Evolutionary conservation across 2,888 invertebrate species (phyloP), one percentile per base, ranked within the genome.

Genomic region (Athripsodes cinereus): DNA sequence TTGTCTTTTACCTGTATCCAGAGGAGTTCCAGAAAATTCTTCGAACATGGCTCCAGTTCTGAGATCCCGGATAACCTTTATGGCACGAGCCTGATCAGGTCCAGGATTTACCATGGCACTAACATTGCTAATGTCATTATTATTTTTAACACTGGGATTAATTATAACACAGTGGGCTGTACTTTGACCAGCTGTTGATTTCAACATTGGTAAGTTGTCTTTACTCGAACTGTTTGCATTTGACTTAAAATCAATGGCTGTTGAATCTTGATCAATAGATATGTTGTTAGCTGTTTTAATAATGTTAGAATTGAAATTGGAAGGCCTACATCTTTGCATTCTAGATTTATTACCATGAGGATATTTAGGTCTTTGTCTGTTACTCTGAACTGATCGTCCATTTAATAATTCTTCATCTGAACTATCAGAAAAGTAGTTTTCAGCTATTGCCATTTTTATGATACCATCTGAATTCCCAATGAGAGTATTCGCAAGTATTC

Each of bases 381-480:
- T 79, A 47, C 80, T 79, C 67, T 71, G 78, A 53, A 79, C 65
- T 64, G 76, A 67, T 31, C 77, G 72, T 1, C 76, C 75, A 47
- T 78, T 72, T 13, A 83, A 75, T 55, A 83, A 78, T 66, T 88
- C 88, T 67, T 91, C 91, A 68, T 91, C 91, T 1, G 90, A 90
- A 59, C 90, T 90, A 69, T 91, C 91, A 1, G 90, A 90, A 68
- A 89, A 90, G 69, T 90, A 90, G 69, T 90, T 88, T 66, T 90
- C 89, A 0, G 94, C 92, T 52, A 95, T 93, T 66, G 92, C 91
- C 69, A 95, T 81, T 34, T 88, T 82, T 56, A 96, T 85, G 22
- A 89, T 81, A 2, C 92, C 92, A 20, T 87, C 85, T 11, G 93
- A 92, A 57, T 87, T 87, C 0, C 94, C 96, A 62, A 97, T 94